A percentile compares a stretch with the other conserved stretches of the same genome.
Evolutionary conservation across 2,113 vertebrate genomes (phyloP).

Genomic region (Odontesthes bonariensis): DNA sequence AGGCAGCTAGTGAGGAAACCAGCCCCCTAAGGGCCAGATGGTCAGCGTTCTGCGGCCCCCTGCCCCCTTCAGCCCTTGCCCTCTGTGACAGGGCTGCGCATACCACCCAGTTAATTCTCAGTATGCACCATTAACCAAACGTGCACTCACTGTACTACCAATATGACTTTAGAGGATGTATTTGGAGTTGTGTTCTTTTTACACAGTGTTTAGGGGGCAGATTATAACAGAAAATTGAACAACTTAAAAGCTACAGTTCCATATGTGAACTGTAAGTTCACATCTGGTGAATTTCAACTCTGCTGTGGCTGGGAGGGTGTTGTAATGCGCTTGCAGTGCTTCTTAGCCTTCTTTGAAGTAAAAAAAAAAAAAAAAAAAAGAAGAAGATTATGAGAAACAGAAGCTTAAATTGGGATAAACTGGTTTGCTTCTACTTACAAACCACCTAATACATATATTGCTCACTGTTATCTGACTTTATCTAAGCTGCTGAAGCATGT

Average conservation of each 20-base stretch:
- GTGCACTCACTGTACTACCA: conserved; percentile 2
- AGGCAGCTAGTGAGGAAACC: conserved; percentile 89
- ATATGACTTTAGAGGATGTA: not conserved
- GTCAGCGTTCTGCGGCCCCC: conserved; percentile 88
- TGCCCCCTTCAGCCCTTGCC: conserved; percentile 82
- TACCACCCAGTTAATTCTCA: conserved; percentile 73
- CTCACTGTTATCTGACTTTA: conserved; percentile 65
- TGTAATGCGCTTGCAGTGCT: conserved; percentile 20
- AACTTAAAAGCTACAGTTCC: not conserved
- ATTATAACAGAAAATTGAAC: not conserved
- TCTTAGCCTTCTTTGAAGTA: conserved; percentile 42
- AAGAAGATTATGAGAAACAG: conserved; percentile 64
- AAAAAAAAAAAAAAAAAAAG: conserved; percentile 43
- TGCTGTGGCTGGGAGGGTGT: not conserved
- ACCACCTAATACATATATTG: conserved; percentile 55
- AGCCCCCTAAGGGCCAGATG: conserved; percentile 91
- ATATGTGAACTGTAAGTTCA: not conserved
- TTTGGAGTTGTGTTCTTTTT: not conserved
- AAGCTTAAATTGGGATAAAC: conserved; percentile 53
- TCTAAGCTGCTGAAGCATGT: conserved; percentile 56
- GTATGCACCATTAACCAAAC: conserved; percentile 2
- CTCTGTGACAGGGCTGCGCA: conserved; percentile 63
- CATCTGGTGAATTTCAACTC: not conserved
- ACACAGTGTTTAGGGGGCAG: too few relatives aligned
- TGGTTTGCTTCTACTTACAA: conserved; percentile 63